These are phyloP conservation scores for Rhinophrynus dorsalis DNA, from an alignment of 2,797 vertebrate genomes.

Conservation along the genomic window DNA sequence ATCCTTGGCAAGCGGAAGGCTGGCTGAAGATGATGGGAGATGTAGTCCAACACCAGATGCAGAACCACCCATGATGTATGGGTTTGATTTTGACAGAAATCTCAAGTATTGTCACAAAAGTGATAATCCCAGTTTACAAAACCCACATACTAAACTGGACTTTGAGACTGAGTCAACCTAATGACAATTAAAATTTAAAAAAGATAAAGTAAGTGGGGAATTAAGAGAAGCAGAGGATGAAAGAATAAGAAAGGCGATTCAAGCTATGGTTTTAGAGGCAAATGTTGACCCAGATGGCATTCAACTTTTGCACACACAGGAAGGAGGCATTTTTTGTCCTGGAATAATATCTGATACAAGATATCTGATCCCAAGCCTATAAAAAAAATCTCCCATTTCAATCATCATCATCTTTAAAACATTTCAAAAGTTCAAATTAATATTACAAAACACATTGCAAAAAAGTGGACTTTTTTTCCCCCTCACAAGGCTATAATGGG, in stretches of 20 bases:
- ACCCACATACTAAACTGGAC: too few relatives aligned
- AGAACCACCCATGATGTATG: too few relatives aligned
- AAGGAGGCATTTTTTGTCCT: neutral
- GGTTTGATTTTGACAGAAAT: too few relatives aligned
- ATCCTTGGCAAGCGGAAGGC: too few relatives aligned
- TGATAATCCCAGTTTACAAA: too few relatives aligned
- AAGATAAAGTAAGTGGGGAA: neutral
- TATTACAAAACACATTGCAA: slow-evolving; percentile 47
- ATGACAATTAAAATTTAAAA: neutral
- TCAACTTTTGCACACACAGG: neutral
- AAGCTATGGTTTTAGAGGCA: neutral
- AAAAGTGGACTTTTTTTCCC: slow-evolving; percentile 34
- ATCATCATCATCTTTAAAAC: slow-evolving; percentile 17
- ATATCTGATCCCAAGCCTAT: slow-evolving; percentile 2
- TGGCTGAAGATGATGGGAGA: too few relatives aligned
- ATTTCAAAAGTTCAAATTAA: slow-evolving; percentile 23
- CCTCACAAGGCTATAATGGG: slow-evolving; percentile 5
- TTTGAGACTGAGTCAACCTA: too few relatives aligned
- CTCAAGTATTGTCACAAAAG: too few relatives aligned
- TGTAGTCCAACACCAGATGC: too few relatives aligned
- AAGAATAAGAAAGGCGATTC: neutral
- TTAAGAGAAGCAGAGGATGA: too few relatives aligned
- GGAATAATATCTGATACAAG: neutral
- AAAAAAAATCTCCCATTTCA: neutral
- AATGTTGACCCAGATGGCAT: neutral